A percentile compares a stretch with the other conserved stretches of the same genome.
Evolutionary conservation across 2,797 vertebrate species (phyloP).

Genomic region (Alca torda): DNA sequence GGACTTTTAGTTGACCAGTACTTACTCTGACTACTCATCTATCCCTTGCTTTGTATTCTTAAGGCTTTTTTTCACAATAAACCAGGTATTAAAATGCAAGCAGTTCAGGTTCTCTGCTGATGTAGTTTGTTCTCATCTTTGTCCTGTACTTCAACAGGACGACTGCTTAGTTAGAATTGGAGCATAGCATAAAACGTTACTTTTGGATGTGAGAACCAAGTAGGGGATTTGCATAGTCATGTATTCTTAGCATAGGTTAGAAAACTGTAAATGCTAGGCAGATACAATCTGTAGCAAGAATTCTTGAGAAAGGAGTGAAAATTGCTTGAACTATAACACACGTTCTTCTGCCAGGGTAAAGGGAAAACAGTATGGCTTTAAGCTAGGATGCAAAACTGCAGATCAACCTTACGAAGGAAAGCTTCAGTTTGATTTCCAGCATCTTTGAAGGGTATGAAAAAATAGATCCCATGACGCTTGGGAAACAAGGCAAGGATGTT

Average conservation of each 20-base stretch:
- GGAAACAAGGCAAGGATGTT: neutral
- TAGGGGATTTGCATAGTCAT: neutral
- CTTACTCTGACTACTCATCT: neutral
- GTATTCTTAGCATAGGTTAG: neutral
- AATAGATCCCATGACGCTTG: neutral
- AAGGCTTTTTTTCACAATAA: neutral
- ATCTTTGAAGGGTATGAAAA: neutral
- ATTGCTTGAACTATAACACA: neutral
- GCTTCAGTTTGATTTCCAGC: neutral
- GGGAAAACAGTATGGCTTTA: neutral
- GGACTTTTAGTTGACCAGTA: neutral
- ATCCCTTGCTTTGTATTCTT: neutral
- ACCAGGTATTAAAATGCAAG: neutral
- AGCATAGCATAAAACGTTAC: neutral
- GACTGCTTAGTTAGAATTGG: neutral
- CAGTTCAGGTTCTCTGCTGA: neutral
- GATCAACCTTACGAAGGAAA: neutral
- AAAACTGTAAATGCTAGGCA: neutral
- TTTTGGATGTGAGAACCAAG: neutral
- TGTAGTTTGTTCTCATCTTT: neutral
- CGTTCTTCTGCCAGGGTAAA: neutral
- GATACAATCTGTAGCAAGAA: neutral
- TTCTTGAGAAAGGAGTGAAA: neutral
- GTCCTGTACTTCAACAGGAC: neutral
- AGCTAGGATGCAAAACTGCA: neutral